phyloP scores from a whole-genome alignment of 37 sponge, comb jelly and placozoan genomes.

The Tethya wilhelma region DNA sequence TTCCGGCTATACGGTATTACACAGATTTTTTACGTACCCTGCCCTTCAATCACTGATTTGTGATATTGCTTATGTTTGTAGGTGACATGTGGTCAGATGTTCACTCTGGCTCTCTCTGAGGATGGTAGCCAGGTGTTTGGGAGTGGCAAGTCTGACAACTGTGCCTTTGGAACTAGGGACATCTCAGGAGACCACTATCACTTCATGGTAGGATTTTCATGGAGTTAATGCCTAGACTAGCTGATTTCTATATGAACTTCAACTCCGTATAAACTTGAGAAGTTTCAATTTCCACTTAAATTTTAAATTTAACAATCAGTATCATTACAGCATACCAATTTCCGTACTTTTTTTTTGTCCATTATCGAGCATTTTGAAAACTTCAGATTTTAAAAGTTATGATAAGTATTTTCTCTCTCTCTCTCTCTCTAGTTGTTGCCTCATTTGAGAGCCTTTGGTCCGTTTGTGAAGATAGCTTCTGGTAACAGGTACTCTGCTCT shows the following conservation, averaged over 20 bases:
- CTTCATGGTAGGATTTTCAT: conserved; percentile 12
- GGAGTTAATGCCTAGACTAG: neutral
- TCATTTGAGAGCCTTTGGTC: conserved; percentile 52
- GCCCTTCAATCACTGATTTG: no score
- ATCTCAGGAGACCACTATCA: conserved; percentile 41
- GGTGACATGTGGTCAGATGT: conserved; percentile 63
- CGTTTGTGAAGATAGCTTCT: conserved; percentile 50
- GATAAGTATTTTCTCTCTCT: neutral
- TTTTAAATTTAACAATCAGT: neutral
- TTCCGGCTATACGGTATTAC: no score
- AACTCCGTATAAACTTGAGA: neutral
- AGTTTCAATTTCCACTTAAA: neutral
- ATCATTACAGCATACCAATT: neutral
- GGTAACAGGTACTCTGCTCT: conserved; percentile 40
- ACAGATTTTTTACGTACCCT: no score
- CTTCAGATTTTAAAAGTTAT: neutral
- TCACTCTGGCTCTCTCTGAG: conserved; percentile 52
- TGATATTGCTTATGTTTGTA: neutral
- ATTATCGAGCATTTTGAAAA: neutral
- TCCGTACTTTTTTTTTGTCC: neutral
- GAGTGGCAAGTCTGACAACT: conserved; percentile 50
- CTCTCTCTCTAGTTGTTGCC: conserved; percentile 14
- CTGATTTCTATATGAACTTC: neutral
- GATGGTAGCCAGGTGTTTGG: conserved; percentile 49
- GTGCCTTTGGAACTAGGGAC: conserved; percentile 30